Conservation (phyloP, 2,113 vertebrate genomes). For the Phaethornis superciliosus region DNA sequence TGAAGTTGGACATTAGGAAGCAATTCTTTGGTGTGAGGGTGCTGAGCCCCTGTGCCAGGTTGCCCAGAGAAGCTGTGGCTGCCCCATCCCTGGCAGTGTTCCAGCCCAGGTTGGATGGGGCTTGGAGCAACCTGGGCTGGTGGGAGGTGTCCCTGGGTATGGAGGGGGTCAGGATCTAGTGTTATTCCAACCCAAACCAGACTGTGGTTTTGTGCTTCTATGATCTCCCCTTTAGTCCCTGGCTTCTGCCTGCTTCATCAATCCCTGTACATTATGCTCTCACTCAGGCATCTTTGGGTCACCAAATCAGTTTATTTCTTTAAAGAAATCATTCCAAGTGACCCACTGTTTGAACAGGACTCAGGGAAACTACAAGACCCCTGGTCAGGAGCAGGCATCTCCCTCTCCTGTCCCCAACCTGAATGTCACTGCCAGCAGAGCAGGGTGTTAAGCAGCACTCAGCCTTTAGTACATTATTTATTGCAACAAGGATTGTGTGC, state of each 20-base stretch:
- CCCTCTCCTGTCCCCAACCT: background rate
- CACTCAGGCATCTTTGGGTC: background rate
- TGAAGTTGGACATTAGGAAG: too few relatives aligned
- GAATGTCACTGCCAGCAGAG: background rate
- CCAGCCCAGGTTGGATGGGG: too few relatives aligned
- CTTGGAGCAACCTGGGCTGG: too few relatives aligned
- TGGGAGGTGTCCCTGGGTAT: too few relatives aligned
- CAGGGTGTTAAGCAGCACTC: background rate
- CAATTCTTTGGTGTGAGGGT: too few relatives aligned
- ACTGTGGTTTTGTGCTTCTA: too few relatives aligned
- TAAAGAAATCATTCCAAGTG: background rate
- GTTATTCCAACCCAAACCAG: too few relatives aligned
- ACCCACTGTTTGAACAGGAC: rapidly evolving
- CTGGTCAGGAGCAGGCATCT: background rate
- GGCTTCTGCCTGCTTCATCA: background rate
- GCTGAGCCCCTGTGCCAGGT: too few relatives aligned
- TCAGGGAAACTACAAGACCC: background rate
- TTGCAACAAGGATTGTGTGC: background rate
- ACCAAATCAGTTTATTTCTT: background rate
- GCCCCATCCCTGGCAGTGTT: too few relatives aligned
- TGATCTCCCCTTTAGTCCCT: background rate
- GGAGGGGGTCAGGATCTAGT: too few relatives aligned
- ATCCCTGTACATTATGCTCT: background rate
- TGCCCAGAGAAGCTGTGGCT: too few relatives aligned
- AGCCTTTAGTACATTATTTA: background rate